These are phyloP conservation scores for Rhea pennata DNA, from an alignment of 2,113 vertebrate genomes.

Conservation along the genomic window DNA sequence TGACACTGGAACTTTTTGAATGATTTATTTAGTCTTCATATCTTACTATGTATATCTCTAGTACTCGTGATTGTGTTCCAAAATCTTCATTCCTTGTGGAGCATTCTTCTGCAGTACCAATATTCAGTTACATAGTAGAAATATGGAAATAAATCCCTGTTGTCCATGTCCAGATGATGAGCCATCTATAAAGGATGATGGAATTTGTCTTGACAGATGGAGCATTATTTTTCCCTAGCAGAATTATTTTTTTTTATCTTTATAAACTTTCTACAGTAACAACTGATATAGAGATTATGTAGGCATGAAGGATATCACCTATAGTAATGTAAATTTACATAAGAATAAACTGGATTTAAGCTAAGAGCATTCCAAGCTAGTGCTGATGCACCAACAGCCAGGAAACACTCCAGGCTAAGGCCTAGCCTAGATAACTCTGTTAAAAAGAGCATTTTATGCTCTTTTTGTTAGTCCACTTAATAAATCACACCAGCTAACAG, in stretches of 20 bases:
- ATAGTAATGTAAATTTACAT: not conserved
- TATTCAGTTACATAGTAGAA: not conserved
- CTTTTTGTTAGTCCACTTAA: not conserved
- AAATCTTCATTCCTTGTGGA: not conserved
- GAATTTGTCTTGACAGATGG: not conserved
- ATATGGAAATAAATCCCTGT: not conserved
- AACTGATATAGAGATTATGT: not conserved
- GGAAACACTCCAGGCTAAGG: not conserved
- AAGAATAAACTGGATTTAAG: not conserved
- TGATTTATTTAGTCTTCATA: not conserved
- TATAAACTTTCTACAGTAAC: not conserved
- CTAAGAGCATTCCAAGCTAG: not conserved
- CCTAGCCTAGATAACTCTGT: too few relatives aligned
- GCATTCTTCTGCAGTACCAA: not conserved
- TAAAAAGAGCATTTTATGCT: too few relatives aligned
- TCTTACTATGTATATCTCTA: not conserved
- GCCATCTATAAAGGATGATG: not conserved
- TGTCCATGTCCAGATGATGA: not conserved
- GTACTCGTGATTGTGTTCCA: not conserved
- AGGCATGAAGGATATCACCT: not conserved
- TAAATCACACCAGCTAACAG: not conserved
- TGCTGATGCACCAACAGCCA: not conserved
- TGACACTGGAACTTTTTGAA: not conserved
- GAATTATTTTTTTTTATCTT: constrained; percentile 11
- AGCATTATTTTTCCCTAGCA: not conserved